Evolutionary conservation across 2,797 vertebrate genomes (phyloP).

Genomic region (Passerculus sandwichensis): DNA sequence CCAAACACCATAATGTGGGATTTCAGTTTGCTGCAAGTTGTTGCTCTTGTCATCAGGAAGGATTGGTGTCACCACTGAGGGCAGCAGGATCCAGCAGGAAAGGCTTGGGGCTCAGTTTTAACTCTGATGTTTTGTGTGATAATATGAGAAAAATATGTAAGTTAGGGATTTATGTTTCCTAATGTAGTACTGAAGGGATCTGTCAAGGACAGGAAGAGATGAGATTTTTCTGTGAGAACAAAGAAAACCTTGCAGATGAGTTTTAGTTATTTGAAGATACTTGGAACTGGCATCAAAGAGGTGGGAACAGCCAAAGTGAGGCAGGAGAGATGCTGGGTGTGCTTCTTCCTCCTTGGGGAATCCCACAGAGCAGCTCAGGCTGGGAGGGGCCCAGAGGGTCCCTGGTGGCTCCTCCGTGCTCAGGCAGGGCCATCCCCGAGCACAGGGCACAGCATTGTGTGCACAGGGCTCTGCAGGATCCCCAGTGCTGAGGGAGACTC

Average conservation of each 20-base stretch:
- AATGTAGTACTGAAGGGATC: not conserved
- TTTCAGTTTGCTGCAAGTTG: not conserved
- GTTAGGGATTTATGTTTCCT: not conserved
- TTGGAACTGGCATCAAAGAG: not conserved
- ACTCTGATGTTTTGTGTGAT: not conserved
- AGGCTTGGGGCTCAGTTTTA: not conserved
- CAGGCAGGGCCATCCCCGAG: not conserved
- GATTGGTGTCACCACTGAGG: not conserved
- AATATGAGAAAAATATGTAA: not conserved
- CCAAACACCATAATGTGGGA: rapidly evolving
- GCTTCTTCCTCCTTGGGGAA: not conserved
- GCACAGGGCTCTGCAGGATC: not conserved
- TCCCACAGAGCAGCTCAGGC: rapidly evolving
- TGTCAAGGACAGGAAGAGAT: not conserved
- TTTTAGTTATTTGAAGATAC: not conserved
- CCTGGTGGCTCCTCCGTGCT: not conserved
- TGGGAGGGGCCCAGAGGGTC: not conserved
- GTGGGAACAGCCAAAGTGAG: not conserved
- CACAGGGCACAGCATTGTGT: not conserved
- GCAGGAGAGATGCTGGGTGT: not conserved
- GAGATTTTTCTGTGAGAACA: not conserved
- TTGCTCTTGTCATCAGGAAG: not conserved
- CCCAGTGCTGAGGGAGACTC: not conserved
- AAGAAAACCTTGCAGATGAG: not conserved
- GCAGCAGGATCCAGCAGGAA: not conserved